phyloP scores from a whole-genome alignment of 1,140 invertebrate species.

The Hermetia illucens region DNA sequence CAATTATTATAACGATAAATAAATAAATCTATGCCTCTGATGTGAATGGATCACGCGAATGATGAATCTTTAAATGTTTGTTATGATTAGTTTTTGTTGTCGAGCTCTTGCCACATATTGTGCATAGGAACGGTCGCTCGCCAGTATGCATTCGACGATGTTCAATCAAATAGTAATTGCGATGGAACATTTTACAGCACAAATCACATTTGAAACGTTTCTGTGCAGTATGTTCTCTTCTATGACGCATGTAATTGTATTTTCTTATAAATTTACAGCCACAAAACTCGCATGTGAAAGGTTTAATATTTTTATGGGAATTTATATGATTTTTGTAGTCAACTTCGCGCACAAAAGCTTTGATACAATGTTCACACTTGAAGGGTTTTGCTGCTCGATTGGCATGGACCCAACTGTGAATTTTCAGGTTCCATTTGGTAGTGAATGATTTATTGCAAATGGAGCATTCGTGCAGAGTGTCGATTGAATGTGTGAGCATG shows the following conservation, averaged over 20 bases:
- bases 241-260: conserved; percentile 81
- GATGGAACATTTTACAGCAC: conserved; percentile 74
- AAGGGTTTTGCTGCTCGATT: conserved; percentile 67
- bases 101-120: conserved; percentile 73
- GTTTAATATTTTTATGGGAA: conserved; percentile 61
- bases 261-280: conserved; percentile 86
- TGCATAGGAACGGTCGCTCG: conserved; percentile 66
- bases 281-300: conserved; percentile 85
- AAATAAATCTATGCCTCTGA: conserved; percentile 65
- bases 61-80: conserved; percentile 76
- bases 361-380: conserved; percentile 70
- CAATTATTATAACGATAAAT: too few species aligned
- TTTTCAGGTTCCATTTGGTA: conserved; percentile 77
- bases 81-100: conserved; percentile 80
- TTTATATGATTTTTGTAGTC: conserved; percentile 75
- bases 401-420: conserved; percentile 81
- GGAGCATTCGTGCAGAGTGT: conserved; percentile 58
- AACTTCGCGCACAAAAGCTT: conserved; percentile 62
- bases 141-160: conserved; percentile 72
- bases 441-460: conserved; percentile 74
- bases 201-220: conserved; percentile 79
- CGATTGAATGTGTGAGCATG: conserved; percentile 52
- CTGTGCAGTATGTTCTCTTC: conserved; percentile 75
- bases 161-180: conserved; percentile 75
- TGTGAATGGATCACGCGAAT: conserved; percentile 68